A percentile compares a stretch with the other conserved stretches of the same genome.
phyloP scores from a whole-genome alignment of 2,888 invertebrate genomes.

The Kryphioiulus occultus region DNA sequence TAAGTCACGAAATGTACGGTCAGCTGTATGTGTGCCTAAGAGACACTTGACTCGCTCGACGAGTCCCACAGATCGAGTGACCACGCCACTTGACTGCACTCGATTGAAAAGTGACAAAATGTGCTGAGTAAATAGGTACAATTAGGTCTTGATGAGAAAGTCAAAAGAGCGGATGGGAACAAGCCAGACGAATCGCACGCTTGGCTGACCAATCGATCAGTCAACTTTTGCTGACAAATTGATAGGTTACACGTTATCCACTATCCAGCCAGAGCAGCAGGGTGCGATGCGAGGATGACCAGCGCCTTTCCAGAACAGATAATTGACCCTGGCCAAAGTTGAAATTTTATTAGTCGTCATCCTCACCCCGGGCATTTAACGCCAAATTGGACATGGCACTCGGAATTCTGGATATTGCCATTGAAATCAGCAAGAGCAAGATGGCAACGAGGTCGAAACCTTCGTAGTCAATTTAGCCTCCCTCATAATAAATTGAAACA shows the following conservation, averaged over 20 bases:
- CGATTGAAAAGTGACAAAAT: conserved; percentile 18
- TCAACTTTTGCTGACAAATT: conserved; percentile 19
- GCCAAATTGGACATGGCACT: not conserved
- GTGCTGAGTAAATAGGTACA: conserved; percentile 17
- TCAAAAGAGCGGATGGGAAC: conserved; percentile 6
- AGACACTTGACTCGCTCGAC: not conserved
- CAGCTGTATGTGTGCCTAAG: not conserved
- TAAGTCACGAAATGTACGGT: not conserved
- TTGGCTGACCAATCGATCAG: not conserved
- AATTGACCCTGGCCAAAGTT: not conserved
- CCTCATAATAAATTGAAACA: not conserved
- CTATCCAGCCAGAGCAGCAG: not conserved
- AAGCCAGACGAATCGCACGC: conserved; percentile 13
- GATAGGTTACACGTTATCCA: not conserved
- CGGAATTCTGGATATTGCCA: not conserved
- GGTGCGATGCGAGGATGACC: not conserved
- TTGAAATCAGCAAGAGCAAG: not conserved
- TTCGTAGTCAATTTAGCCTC: conserved; percentile 18
- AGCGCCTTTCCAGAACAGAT: not conserved
- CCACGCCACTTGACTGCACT: not conserved
- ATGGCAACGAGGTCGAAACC: not conserved
- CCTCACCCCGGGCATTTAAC: not conserved
- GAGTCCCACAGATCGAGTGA: not conserved
- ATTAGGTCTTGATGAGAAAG: conserved; percentile 17
- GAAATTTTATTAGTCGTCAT: not conserved